Evolutionary conservation across 2,113 vertebrate species (phyloP), one percentile per base, ranked within the genome.

Genomic region (Bufo gargarizans): DNA sequence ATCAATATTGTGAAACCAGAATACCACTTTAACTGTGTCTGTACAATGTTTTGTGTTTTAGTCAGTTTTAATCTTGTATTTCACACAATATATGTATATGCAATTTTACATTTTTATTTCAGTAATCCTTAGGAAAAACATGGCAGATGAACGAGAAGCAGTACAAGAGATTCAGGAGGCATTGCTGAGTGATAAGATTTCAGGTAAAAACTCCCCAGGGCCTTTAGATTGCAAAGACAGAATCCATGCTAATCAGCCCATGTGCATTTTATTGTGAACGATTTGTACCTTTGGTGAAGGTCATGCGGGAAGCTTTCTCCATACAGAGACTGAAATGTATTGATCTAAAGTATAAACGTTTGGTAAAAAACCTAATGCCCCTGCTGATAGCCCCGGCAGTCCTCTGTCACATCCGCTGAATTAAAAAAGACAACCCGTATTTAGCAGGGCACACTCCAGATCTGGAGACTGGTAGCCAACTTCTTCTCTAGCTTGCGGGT

Each of bases 61-160:
- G 55, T 9, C 69, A 56, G 19, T 55, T 49, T 47, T 63, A 22
- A 20, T 50, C 43, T 49, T 77, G 47, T 49, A 63, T 59, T 82
- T 56, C 67, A 79, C n/a, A 56, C 43, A 45, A 87, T 80, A 19
- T 80, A 53, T 80, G 43, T 56, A 50, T 80, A 53, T 89, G 72
- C 58, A 74, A 55, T 84, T 76, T 77, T 56, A 77, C 47, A 89
- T 84, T 89, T 89, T 69, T 88, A n/a, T 89, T 89, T 69, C 87
- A 89, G 87, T 84, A 89, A 88, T 55, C 69, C 53, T 20, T 74
- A 82, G 59, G 47, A 88, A 83, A 71, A 84, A 12, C 72, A 89
- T 89, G 87, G 87, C 81, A 89, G 87, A 77, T 84, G 81, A 88
- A 77, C 65, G 47, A 20, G 87, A 78, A 71, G 10, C 87, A 69